Base-by-base conservation (phyloP, 2,888 invertebrate species). In the Disparrhopalites patrizii region DNA sequence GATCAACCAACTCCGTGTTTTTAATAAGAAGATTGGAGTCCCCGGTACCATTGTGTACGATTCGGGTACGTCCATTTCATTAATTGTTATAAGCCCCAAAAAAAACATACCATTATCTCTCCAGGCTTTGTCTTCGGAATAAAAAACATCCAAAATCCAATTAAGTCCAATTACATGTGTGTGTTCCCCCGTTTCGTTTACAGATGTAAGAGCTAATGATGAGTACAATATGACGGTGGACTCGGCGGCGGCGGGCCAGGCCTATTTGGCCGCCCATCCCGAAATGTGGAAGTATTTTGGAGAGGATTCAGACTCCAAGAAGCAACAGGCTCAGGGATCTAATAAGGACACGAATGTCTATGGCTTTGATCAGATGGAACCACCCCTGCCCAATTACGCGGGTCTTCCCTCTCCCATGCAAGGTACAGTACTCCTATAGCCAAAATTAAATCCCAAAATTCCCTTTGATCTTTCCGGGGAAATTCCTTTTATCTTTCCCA, bases 31-130 rank as follows among this genome's bases (percentile, higher is more conserved):
- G 71, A 83, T 86, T 55, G 83, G 85, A 68, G 84, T 87, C 10
- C 89, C 89, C n/a, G 90, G 90, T 28, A 80, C 84, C 55, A 81
- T 85, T n/a, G 78, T 91, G 4, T 90, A 90, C 75, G 85, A 84
- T 76, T 89, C 90, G 71, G 83, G 86, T 86, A 79, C 3, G 38
- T 33, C 7, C n/a, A 33, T 62, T 18, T 23, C 13, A 40, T 20
- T 61, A 50, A n/a, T 61, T 47, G 36, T 36, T 36, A 36, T 10
- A 47, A 7, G 8, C 23, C 23, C 23, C n/a, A 7, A 47, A 47
- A 47, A 47, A 7, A 47, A 47, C n/a, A 47, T 20, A 47, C 38
- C 15, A 15, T 38, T 20, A 10, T n/a, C 23, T 47, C 23, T 47
- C 8, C 50, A 5, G n/a, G 10, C 23, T 47, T 47, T n/a, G 50